A percentile compares a stretch with the other conserved stretches of the same genome.
These are phyloP conservation scores for Pelecanus crispus DNA, from an alignment of 2,113 vertebrate species.

Conservation along the genomic window DNA sequence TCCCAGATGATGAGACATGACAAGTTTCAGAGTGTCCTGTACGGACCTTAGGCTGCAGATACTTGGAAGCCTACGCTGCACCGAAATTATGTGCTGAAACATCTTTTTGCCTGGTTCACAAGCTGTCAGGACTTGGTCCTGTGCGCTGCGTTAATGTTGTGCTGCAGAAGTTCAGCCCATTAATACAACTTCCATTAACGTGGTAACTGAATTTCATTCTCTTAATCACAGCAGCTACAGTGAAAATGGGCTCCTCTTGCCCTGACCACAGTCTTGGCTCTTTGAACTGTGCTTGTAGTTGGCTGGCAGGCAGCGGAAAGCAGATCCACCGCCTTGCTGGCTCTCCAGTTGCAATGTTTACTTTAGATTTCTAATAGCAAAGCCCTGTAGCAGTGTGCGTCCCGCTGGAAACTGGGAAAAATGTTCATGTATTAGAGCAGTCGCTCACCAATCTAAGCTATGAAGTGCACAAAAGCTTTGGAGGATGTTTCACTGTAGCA, in stretches of 20 bases:
- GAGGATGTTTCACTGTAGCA: neutral
- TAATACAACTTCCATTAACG: neutral
- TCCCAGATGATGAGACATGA: neutral
- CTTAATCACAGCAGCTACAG: neutral
- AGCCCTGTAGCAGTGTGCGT: neutral
- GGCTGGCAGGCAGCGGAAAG: neutral
- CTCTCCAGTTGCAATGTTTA: neutral
- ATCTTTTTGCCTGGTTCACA: neutral
- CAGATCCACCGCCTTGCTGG: neutral
- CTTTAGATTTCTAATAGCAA: neutral
- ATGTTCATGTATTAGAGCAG: neutral
- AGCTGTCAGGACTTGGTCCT: neutral
- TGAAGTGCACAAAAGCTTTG: neutral
- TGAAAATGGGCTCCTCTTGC: neutral
- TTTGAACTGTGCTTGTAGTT: neutral
- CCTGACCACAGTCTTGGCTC: neutral
- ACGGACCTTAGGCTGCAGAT: neutral
- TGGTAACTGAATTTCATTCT: neutral
- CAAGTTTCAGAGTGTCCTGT: neutral
- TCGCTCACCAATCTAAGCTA: fast-evolving
- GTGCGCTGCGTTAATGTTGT: fast-evolving
- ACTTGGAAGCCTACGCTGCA: fast-evolving
- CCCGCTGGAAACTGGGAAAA: neutral
- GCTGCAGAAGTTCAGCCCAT: neutral
- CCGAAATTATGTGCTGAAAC: neutral